phyloP scores from a whole-genome alignment of 2,888 invertebrate genomes.

The Eilema depressum region DNA sequence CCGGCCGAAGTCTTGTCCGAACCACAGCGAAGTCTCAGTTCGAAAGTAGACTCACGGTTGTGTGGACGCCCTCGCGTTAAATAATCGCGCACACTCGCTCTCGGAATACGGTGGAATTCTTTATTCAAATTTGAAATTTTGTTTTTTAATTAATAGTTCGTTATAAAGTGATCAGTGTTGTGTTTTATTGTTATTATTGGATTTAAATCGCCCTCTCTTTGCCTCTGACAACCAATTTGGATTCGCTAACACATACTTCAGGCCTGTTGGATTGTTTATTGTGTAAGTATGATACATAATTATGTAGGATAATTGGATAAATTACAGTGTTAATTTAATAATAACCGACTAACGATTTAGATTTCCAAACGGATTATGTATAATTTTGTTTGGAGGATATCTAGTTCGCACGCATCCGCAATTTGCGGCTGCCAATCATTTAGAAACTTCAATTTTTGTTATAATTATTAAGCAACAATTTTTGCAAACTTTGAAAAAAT shows the following conservation, averaged over 20 bases:
- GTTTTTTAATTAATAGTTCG: conserved; percentile 48
- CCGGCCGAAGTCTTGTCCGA: conserved; percentile 43
- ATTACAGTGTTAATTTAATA: conserved; percentile 42
- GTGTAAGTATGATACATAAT: conserved; percentile 68
- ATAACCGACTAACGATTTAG: conserved; percentile 35
- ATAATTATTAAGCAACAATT: conserved; percentile 5
- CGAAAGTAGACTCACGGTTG: conserved; percentile 78
- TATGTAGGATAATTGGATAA: conserved; percentile 47
- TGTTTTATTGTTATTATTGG: conserved; percentile 64
- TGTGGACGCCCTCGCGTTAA: conserved; percentile 70
- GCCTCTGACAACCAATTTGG: conserved; percentile 62
- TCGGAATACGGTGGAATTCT: conserved; percentile 64
- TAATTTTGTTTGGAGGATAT: conserved; percentile 45
- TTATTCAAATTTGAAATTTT: conserved; percentile 61
- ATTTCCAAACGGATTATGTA: conserved; percentile 49
- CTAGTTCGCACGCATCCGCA: conserved; percentile 47
- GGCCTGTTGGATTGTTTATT: conserved; percentile 71
- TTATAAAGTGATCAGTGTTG: conserved; percentile 74
- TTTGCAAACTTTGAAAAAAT: not conserved
- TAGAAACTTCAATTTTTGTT: conserved; percentile 25
- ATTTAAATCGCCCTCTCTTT: conserved; percentile 65
- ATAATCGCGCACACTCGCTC: conserved; percentile 61
- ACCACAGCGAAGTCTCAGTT: conserved; percentile 66
- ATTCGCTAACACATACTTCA: conserved; percentile 55
- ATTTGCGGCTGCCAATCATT: conserved; percentile 36